These are phyloP conservation scores for Pyrocoelia pectoralis DNA, from an alignment of 2,888 invertebrate genomes.

Conservation along the genomic window DNA sequence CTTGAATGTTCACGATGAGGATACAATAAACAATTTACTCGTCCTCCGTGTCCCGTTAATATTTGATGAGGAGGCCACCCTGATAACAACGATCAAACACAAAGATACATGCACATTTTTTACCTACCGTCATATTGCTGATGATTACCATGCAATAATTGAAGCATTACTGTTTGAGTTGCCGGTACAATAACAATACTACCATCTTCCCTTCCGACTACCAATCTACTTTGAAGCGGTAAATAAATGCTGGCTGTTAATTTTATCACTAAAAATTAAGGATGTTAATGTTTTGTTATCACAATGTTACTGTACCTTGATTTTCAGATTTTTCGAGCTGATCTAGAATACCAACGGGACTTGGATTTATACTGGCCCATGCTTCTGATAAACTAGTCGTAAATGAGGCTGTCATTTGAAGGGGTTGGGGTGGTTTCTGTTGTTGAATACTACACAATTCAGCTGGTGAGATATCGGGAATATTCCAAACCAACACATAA, in stretches of 20 bases:
- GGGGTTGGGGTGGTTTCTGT: conserved; percentile 58
- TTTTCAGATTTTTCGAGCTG: conserved; percentile 81
- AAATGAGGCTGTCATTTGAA: conserved; percentile 74
- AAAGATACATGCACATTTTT: too few relatives aligned
- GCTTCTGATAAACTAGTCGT: conserved; percentile 85
- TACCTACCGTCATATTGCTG: conserved; percentile 76
- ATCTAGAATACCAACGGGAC: conserved; percentile 91
- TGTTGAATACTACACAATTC: conserved; percentile 68
- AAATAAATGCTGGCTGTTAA: conserved; percentile 95
- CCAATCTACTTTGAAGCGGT: conserved; percentile 90
- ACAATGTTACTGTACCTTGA: conserved; percentile 59
- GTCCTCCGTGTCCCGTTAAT: conserved; percentile 87
- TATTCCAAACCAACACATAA: conserved; percentile 86
- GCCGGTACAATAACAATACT: conserved; percentile 96
- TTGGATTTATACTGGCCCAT: conserved; percentile 87
- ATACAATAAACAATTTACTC: conserved; percentile 94
- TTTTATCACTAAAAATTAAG: conserved; percentile 67
- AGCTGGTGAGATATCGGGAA: conserved; percentile 81
- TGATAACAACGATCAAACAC: conserved; percentile 47
- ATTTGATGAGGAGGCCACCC: conserved; percentile 93
- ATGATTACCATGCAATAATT: conserved; percentile 87
- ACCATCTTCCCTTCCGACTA: conserved; percentile 95
- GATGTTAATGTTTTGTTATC: neutral
- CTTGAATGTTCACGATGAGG: conserved; percentile 91
- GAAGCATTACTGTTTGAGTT: conserved; percentile 93